Evolutionary conservation across 2,113 vertebrate genomes (phyloP), one percentile per base, ranked within the genome.

Genomic region (Sinocyclocheilus anshuiensis): DNA sequence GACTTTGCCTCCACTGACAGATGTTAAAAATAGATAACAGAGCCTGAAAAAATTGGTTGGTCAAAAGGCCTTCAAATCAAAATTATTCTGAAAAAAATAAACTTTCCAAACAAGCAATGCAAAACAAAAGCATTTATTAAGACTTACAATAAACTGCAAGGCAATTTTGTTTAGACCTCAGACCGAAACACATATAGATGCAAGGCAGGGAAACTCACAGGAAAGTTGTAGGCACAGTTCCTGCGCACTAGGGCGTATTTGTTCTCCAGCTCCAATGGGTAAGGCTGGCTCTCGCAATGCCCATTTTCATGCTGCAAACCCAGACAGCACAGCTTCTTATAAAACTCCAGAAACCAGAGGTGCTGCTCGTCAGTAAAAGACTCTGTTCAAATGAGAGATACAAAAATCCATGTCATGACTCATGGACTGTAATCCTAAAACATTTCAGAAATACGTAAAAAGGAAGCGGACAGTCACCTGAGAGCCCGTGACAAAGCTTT

Each of bases 181-280:
- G 18, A 11, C 69, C 0, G 4, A 71, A 71, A 71, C 69, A 20
- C 7, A 36, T 24, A 20, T 22, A 39, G 75, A 72, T 45, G 12
- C n/a, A 48, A 48, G 29, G 69, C 36, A 63, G 75, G 11, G 53
- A 24, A 65, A 93, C 93, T 94, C 91, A 99, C 97, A 82, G 97
- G 97, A 84, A 99, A 95, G 92, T 98, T 99, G 92, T 97, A 99
- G 92, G 97, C 97, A 94, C 97, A 99, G 92, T 99, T 97, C 90
- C 96, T 97, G 87, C 97, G 95, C 83, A 98, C 96, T 86, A 96
- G 93, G 12, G 93, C 94, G 6, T 96, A 96, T 83, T 97, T 96
- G 84, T 94, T 96, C 91, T 97, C 96, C 81, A 96, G 95, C 89
- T 97, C 96, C 83, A 96, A 83, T 22, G 93, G 92, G 91, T 96